phyloP scores from a whole-genome alignment of 2,113 vertebrate genomes.

The Cheilinus undulatus region DNA sequence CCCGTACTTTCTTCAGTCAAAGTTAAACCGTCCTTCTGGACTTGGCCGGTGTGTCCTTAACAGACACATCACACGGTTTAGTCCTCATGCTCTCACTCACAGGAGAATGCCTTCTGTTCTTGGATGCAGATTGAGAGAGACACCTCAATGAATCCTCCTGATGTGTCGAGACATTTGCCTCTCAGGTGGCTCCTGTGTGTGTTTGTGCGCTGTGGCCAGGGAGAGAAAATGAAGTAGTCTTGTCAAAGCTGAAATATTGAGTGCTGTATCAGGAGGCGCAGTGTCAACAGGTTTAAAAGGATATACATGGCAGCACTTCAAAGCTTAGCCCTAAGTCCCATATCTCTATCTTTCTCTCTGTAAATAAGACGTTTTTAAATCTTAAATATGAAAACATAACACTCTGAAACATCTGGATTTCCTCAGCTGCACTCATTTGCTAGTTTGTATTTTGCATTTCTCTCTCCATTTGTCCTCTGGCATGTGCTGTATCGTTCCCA shows the following conservation, averaged over 20 bases:
- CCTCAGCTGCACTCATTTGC: conserved; percentile 19
- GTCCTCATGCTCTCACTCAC: conserved; percentile 30
- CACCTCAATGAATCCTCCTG: conserved; percentile 52
- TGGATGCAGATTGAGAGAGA: conserved; percentile 39
- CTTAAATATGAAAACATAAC: conserved; percentile 15
- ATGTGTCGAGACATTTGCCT: conserved; percentile 58
- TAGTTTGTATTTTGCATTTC: conserved; percentile 22
- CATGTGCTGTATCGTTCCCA: conserved; percentile 49
- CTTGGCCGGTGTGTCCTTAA: conserved; percentile 23
- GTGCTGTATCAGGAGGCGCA: conserved; percentile 36
- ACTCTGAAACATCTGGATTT: conserved; percentile 53
- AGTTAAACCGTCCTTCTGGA: conserved; percentile 46
- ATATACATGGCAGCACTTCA: conserved; percentile 24
- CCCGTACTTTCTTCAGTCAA: conserved; percentile 21
- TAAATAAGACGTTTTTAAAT: neutral
- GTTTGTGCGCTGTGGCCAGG: conserved; percentile 41
- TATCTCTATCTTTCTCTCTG: conserved; percentile 11
- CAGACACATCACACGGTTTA: conserved; percentile 51
- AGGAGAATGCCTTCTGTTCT: conserved; percentile 43
- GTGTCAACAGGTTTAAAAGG: conserved; percentile 45
- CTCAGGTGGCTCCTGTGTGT: conserved; percentile 49
- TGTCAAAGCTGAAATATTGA: conserved; percentile 47
- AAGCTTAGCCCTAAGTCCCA: neutral
- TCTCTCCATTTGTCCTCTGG: conserved; percentile 49
- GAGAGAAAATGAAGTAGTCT: conserved; percentile 55